Base-by-base conservation (phyloP, 2,113 vertebrate genomes). In the Dissostichus mawsoni region DNA sequence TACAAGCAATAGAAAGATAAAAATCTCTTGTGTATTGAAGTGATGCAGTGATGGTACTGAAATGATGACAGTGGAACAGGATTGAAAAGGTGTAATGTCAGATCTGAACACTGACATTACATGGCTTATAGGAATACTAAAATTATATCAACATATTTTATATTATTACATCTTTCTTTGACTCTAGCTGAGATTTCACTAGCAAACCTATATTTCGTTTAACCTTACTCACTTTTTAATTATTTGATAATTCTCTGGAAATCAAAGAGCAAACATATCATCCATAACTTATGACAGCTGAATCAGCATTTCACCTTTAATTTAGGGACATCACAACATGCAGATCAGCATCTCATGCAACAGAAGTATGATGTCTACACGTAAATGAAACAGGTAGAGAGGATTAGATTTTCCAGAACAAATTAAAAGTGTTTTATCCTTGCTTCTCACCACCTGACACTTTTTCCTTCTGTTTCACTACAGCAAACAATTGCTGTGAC, bases 391-490 rank as follows among this genome's bases (percentile, higher is more conserved):
- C 62, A 48, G 62, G 12, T 12, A 51, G 50, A n/a, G 52, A 45
- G 4, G 14, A 57, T 47, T 44, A 51, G 45, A 25, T 41, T 66
- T 65, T 52, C 13, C 0, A 2, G 23, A 66, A 64, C 36, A 23
- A 25, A 52, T 36, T 29, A 52, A 53, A 63, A 67, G 11, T 4
- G 23, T 55, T 51, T 0, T 9, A 11, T 29, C 61, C 48, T 25
- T 8, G 29, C 11, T 44, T 36, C 33, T 36, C 45, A 13, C 10
- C 2, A 45, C 8, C 2, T 23, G 52, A 57, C 74, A 36, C 16
- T 23, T 81, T 47, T 11, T 74, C 3, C 44, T 72, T 33, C 53
- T 11, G 10, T 65, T 80, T 64, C 58, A 67, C 74, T 63, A 44
- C 45, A 1, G 25, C 66, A 64, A 74, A 64, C n/a, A 36, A 44